phyloP scores from a whole-genome alignment of 1,140 invertebrate species.

The Thalassaphorura encarpata region DNA sequence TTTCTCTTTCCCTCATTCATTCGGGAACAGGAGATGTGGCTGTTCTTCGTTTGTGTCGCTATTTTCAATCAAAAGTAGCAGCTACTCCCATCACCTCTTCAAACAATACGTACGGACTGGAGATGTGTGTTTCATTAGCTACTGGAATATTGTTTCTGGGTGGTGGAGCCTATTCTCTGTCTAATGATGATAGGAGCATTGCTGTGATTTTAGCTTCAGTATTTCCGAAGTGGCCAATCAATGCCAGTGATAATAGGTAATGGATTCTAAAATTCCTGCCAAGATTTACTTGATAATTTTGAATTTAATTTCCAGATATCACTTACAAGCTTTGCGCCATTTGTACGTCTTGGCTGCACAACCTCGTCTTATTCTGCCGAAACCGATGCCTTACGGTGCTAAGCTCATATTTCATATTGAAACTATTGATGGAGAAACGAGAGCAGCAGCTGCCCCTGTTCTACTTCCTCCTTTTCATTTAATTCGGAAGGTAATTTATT shows the following conservation, averaged over 20 bases:
- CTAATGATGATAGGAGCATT: conserved; percentile 68
- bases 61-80: conserved; percentile 56
- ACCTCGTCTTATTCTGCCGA: conserved; percentile 70
- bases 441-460: conserved; percentile 13
- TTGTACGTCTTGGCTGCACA: conserved; percentile 89
- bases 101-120: conserved; percentile 35
- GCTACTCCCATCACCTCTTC: conserved; percentile 35
- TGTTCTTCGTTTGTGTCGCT: conserved; percentile 73
- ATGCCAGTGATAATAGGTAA: conserved; percentile 88
- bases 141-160: conserved; percentile 85
- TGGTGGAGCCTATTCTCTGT: conserved; percentile 79
- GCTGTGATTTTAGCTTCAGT: conserved; percentile 83
- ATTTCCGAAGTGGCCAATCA: conserved; percentile 93
- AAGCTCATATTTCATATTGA: conserved; percentile 25
- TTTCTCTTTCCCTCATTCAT: conserved; percentile 56
- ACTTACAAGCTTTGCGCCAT: conserved; percentile 90
- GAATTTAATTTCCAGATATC: conserved; percentile 53
- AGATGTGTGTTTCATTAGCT: conserved; percentile 50
- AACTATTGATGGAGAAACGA: conserved; percentile 21
- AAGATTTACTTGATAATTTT: not conserved
- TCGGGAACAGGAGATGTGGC: conserved; percentile 83
- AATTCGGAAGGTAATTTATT: conserved; percentile 20
- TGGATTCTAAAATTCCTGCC: no score
- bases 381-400: conserved; percentile 23
- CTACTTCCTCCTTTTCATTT: conserved; percentile 28